These are phyloP conservation scores for Latheticus oryzae DNA, from an alignment of 2,888 invertebrate species.

Conservation along the genomic window DNA sequence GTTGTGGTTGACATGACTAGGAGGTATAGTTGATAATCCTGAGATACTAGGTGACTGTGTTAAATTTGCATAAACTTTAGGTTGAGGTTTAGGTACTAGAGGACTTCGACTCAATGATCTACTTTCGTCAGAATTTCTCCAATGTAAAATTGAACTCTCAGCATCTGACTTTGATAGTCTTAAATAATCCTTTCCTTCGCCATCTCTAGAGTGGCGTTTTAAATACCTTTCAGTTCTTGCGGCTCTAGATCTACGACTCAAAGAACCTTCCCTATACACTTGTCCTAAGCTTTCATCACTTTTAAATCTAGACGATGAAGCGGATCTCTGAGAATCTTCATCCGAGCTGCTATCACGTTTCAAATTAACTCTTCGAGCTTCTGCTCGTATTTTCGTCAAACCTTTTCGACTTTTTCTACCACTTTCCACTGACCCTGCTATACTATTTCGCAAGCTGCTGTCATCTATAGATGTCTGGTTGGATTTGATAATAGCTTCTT, in stretches of 20 bases:
- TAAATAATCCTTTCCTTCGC: conserved; percentile 66
- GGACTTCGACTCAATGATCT: conserved; percentile 58
- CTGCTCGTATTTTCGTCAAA: conserved; percentile 74
- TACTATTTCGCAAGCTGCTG: conserved; percentile 54
- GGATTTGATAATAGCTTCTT: conserved; percentile 44
- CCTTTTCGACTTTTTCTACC: conserved; percentile 70
- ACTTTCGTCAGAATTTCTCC: conserved; percentile 51
- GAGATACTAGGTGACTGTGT: conserved; percentile 54
- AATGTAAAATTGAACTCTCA: conserved; percentile 51
- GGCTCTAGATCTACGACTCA: conserved; percentile 75
- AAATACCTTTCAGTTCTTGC: conserved; percentile 86
- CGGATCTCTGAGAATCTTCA: conserved; percentile 77
- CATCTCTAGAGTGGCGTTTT: conserved; percentile 79
- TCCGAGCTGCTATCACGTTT: conserved; percentile 77
- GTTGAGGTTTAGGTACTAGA: conserved; percentile 45
- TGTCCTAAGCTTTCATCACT: conserved; percentile 76
- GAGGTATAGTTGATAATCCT: conserved; percentile 64
- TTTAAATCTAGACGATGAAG: conserved; percentile 74
- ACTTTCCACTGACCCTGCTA: conserved; percentile 68
- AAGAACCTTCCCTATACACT: conserved; percentile 65
- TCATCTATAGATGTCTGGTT: conserved; percentile 48
- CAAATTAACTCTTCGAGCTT: conserved; percentile 73
- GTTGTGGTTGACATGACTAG: conserved; percentile 57
- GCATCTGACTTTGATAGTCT: conserved; percentile 59
- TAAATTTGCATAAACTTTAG: conserved; percentile 48